These are phyloP conservation scores for Helarctos malayanus DNA, from an alignment of 2,797 vertebrate genomes.

Conservation along the genomic window DNA sequence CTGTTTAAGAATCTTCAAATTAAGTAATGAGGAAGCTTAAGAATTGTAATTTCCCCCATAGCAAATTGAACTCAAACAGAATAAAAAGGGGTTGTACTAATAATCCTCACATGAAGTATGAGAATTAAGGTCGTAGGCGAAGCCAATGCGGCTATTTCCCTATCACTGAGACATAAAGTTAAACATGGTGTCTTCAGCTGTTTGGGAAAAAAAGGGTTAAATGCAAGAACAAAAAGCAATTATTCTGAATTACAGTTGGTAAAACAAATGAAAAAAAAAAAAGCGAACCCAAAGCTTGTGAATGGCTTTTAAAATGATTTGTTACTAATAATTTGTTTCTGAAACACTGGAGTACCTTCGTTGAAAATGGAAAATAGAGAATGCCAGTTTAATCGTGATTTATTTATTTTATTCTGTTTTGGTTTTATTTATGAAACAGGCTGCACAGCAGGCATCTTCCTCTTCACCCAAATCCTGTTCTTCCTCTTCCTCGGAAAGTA, in stretches of 20 bases:
- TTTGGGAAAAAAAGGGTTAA: slow-evolving; percentile 80
- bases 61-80: slow-evolving; percentile 62
- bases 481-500: slow-evolving; percentile 92
- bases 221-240: slow-evolving; percentile 85
- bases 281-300: slow-evolving; percentile 73
- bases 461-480: slow-evolving; percentile 90
- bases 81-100: slow-evolving; percentile 41
- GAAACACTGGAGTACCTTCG: background rate
- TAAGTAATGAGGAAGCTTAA: slow-evolving; percentile 61
- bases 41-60: slow-evolving; percentile 51
- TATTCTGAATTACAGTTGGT: slow-evolving; percentile 86
- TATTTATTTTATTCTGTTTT: slow-evolving; percentile 37
- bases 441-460: slow-evolving; percentile 92
- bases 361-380: slow-evolving; percentile 3
- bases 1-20: slow-evolving; percentile 74
- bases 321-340: slow-evolving; percentile 69
- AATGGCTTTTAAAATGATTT: slow-evolving; percentile 82
- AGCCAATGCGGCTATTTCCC: slow-evolving; percentile 62
- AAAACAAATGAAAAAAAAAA: slow-evolving; percentile 64
- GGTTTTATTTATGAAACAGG: slow-evolving; percentile 84
- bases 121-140: slow-evolving; percentile 72
- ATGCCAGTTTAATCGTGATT: background rate
- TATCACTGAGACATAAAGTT: slow-evolving; percentile 66
- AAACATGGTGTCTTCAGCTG: slow-evolving; percentile 77
- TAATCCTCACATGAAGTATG: slow-evolving; percentile 35